Conservation (phyloP, 2,888 invertebrate species). For the Drosophila incognita region DNA sequence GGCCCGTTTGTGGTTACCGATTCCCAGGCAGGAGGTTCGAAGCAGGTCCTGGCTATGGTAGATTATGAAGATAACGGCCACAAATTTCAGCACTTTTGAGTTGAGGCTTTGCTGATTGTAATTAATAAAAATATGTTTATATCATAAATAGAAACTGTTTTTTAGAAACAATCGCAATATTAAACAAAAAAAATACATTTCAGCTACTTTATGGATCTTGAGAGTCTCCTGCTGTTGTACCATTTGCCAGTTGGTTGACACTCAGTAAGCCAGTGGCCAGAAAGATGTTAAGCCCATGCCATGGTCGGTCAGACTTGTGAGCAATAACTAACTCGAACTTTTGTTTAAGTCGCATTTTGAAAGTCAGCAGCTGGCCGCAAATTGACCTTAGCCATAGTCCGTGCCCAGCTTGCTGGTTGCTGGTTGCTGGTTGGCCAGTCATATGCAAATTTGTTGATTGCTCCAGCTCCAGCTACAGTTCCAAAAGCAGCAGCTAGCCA, state of each 20-base stretch:
- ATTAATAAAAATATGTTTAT: neutral
- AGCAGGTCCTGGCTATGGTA: neutral
- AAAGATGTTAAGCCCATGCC: neutral
- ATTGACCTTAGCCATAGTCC: slow-evolving; percentile 56
- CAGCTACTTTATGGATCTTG: neutral
- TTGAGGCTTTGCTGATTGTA: neutral
- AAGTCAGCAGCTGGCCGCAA: slow-evolving; percentile 67
- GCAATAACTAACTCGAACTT: slow-evolving; percentile 45
- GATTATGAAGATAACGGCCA: neutral
- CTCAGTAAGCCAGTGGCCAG: slow-evolving; percentile 22
- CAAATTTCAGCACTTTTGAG: neutral
- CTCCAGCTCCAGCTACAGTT: slow-evolving; percentile 37
- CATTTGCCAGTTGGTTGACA: slow-evolving; percentile 32
- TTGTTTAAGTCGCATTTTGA: slow-evolving; percentile 44
- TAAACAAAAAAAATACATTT: slow-evolving; percentile 7
- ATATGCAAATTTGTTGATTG: slow-evolving; percentile 69
- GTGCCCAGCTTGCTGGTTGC: slow-evolving; percentile 7
- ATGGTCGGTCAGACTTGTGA: slow-evolving; percentile 6
- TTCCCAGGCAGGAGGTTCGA: neutral
- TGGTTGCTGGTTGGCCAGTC: slow-evolving; percentile 36
- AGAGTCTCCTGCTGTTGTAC: neutral
- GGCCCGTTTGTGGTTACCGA: neutral
- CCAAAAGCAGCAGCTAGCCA: slow-evolving; percentile 32
- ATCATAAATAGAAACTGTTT: neutral
- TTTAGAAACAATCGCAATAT: neutral